Base-by-base conservation (phyloP, 2,113 vertebrate genomes). In the Saccopteryx bilineata region DNA sequence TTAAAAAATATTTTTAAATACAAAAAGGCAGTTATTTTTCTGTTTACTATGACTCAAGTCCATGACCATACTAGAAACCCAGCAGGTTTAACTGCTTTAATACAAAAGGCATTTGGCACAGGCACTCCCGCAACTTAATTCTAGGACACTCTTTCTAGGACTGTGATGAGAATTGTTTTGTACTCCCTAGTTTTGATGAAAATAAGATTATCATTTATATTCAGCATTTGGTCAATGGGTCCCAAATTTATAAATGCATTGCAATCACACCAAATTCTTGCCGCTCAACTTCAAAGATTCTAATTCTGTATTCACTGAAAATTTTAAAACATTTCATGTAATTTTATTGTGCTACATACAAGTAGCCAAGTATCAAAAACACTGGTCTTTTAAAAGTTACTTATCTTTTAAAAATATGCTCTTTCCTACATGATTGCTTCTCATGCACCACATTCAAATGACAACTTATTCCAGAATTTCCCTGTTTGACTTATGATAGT, bases 1-100 rank as follows among this genome's bases (percentile, higher is more conserved):
- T 85, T 92, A 74, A 86, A 58, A 80, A 90, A 68, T 75, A 84
- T 21, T 71, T 84, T 84, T 71, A 63, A 69, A 82, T 75, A 61
- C 7, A 76, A 61, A 66, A 80, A 24, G 61, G 8, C 21, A 75
- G 56, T 60, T 71, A 54, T 56, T 81, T 24, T 90, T 21, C 54
- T 74, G 75, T 58, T 65, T 96, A 58, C 72, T 84, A 58, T 52
- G 66, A 69, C 13, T 15, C 31, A 68, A 76, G 8, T n/a, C 13
- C 31, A 26, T 50, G 8, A 48, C 50, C 7, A 21, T 52, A 28
- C 6, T 11, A 66, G 56, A 84, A 89, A 79, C 31, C 14, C 8
- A 71, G 13, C 13, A 82, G 46, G 31, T 39, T 58, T 56, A 91
- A 60, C 1, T 15, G 18, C n/a, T 82, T 0, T 31, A 31, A 5